Evolutionary conservation across 2,797 vertebrate species (phyloP).

Genomic region (Chiroxiphia lanceolata): DNA sequence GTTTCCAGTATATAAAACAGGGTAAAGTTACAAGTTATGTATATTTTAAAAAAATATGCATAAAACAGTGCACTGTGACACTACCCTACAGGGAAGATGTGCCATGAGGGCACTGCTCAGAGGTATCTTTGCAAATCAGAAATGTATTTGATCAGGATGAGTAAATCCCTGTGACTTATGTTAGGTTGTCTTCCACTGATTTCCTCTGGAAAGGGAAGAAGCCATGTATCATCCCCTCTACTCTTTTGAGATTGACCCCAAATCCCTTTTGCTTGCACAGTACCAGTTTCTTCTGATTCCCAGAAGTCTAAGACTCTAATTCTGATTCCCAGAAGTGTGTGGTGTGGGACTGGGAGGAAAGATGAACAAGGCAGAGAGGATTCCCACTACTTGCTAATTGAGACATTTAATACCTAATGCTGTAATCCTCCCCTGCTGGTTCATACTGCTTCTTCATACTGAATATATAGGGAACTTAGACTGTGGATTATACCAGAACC

Average conservation of each 20-base stretch:
- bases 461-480: not conserved
- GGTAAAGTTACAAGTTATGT: not conserved
- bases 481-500: rapidly evolving
- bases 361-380: not conserved
- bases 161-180: not conserved
- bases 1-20: not conserved
- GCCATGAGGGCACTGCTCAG: not conserved
- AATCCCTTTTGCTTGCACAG: not conserved
- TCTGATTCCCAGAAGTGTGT: not conserved
- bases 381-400: not conserved
- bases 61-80: not conserved
- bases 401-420: not conserved
- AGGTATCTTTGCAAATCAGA: not conserved
- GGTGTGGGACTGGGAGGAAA: not conserved
- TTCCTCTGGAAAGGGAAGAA: not conserved
- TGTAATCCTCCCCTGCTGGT: not conserved
- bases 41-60: not conserved
- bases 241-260: not conserved
- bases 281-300: not conserved
- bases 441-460: not conserved
- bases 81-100: not conserved
- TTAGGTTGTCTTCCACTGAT: not conserved
- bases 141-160: not conserved
- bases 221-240: not conserved
- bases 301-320: not conserved